Conservation (phyloP, 1,140 invertebrate genomes). For the Cryptotermes secundus region DNA sequence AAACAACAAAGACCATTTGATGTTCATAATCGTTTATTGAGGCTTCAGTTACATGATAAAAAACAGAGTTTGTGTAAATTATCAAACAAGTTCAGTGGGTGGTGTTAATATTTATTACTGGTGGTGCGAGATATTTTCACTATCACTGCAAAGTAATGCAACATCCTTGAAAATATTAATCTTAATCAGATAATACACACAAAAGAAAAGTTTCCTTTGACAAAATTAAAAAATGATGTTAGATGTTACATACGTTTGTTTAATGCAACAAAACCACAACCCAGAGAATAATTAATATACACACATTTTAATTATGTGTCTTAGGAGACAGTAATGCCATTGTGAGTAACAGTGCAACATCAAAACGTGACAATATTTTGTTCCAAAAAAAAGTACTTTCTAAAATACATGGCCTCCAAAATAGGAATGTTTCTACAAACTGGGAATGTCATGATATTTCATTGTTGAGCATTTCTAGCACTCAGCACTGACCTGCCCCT, state of each 20-base stretch:
- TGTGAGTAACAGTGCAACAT: neutral
- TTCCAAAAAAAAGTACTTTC: slow-evolving; percentile 5
- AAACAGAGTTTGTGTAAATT: neutral
- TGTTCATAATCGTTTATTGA: neutral
- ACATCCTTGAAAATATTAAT: neutral
- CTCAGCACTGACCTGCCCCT: neutral
- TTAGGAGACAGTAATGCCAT: neutral
- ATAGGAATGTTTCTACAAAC: slow-evolving; percentile 3
- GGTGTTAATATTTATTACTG: slow-evolving; percentile 1
- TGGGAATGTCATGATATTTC: neutral
- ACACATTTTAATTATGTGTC: neutral
- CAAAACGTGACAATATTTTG: neutral
- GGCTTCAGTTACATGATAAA: neutral
- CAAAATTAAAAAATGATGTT: neutral
- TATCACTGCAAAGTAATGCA: neutral
- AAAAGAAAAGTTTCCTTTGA: too few species aligned
- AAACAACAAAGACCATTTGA: neutral
- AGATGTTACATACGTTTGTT: neutral
- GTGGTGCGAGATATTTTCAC: neutral
- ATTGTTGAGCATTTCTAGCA: slow-evolving; percentile 6
- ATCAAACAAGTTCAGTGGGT: neutral
- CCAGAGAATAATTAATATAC: neutral
- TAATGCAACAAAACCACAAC: neutral
- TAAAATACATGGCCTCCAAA: neutral
- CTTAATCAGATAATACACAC: neutral